phyloP scores from a whole-genome alignment of 1,140 invertebrate species.

The Heliconius eleuchia region DNA sequence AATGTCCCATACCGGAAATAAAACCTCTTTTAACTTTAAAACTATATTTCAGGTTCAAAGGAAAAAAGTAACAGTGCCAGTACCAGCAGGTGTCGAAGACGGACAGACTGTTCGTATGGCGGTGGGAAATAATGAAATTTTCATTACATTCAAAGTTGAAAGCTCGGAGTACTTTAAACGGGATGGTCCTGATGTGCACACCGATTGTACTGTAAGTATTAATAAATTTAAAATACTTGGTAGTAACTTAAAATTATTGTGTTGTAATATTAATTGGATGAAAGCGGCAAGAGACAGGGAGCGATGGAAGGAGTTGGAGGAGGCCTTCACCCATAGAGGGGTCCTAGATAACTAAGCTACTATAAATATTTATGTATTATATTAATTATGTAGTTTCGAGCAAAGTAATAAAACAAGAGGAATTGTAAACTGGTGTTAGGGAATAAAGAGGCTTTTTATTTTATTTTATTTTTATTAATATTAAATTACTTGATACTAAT shows the following conservation, averaged over 20 bases:
- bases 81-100: constrained; percentile 98
- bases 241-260: background rate
- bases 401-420: too few species aligned
- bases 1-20: too few species aligned
- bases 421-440: too few species aligned
- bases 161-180: constrained; percentile 95
- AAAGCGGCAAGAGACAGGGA: too few species aligned
- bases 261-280: background rate
- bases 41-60: constrained; percentile 86
- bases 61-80: constrained; percentile 94
- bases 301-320: too few species aligned
- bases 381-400: too few species aligned
- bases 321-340: too few species aligned
- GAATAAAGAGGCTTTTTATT: too few species aligned
- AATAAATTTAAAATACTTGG: background rate
- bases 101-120: constrained; percentile 97
- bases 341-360: too few species aligned
- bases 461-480: too few species aligned
- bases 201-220: constrained; percentile 84
- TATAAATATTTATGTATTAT: too few species aligned
- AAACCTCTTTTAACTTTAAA: too few species aligned
- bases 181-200: constrained; percentile 97
- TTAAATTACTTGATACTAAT: background rate
- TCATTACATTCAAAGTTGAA: constrained; percentile 95
- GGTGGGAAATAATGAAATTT: constrained; percentile 94